Evolutionary conservation across 2,888 invertebrate genomes (phyloP).

Genomic region (Zygaena filipendulae): DNA sequence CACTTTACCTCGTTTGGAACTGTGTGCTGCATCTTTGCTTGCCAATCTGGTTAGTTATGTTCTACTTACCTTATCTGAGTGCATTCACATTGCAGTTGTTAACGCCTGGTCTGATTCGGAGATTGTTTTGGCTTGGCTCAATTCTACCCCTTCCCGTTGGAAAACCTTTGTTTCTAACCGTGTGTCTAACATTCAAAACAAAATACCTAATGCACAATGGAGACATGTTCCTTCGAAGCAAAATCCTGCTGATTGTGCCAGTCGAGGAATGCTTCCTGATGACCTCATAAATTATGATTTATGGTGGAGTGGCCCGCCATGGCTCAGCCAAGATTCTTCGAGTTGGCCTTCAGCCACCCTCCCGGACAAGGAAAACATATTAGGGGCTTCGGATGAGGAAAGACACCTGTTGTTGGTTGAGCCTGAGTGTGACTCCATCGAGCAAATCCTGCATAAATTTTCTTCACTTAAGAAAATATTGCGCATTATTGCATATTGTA

Average conservation of each 20-base stretch:
- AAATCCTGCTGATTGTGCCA: constrained; percentile 7
- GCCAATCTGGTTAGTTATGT: neutral
- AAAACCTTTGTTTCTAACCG: constrained; percentile 3
- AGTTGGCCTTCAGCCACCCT: too few species aligned
- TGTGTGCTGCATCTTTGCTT: constrained; percentile 3
- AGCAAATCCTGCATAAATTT: too few species aligned
- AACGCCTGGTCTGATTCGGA: constrained; percentile 5
- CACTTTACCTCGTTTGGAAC: constrained; percentile 3
- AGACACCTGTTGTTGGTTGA: too few species aligned
- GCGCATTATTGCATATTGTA: too few species aligned
- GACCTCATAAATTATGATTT: too few species aligned
- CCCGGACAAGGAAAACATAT: too few species aligned
- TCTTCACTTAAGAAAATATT: too few species aligned
- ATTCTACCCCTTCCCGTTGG: neutral
- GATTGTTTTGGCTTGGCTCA: constrained; percentile 3
- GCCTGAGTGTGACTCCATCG: too few species aligned
- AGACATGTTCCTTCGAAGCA: constrained; percentile 2
- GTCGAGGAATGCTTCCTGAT: constrained; percentile 1
- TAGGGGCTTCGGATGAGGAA: too few species aligned
- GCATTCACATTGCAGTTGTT: neutral
- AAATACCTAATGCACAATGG: neutral
- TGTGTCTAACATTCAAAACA: constrained; percentile 1
- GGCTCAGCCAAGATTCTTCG: too few species aligned
- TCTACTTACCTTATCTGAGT: too few species aligned
- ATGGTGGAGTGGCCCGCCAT: too few species aligned